Evolutionary conservation across 2,888 invertebrate genomes (phyloP).

Genomic region (Congeria kusceri): DNA sequence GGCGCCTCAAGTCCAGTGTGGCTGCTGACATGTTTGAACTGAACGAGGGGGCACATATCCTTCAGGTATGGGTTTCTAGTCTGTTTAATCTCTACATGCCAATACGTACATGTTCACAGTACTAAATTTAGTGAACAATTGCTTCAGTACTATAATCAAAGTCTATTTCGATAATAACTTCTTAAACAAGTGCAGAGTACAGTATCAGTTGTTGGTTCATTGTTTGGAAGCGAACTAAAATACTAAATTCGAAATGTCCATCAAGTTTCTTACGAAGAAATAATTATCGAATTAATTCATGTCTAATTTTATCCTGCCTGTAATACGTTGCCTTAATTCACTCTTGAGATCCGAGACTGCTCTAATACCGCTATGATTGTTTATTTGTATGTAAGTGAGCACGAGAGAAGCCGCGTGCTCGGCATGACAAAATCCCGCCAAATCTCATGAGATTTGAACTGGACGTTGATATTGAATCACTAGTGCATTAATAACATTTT

Average conservation of each 20-base stretch:
- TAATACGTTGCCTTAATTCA: slow-evolving; percentile 32
- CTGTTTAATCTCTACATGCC: too few species aligned
- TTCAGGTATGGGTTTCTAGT: slow-evolving; percentile 90
- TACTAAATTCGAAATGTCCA: too few species aligned
- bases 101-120: too few species aligned
- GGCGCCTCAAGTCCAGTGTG: slow-evolving; percentile 77
- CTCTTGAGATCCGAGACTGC: slow-evolving; percentile 30
- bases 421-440: slow-evolving; percentile 57
- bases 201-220: too few species aligned
- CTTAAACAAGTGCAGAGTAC: too few species aligned
- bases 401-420: slow-evolving; percentile 50
- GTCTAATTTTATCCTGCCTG: slow-evolving; percentile 49
- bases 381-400: slow-evolving; percentile 67
- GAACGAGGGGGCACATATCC: slow-evolving; percentile 98
- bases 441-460: slow-evolving; percentile 61
- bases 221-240: too few species aligned
- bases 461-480: slow-evolving; percentile 65
- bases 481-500: slow-evolving; percentile 70
- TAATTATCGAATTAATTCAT: slow-evolving; percentile 58
- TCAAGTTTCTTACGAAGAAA: slow-evolving; percentile 15
- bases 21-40: slow-evolving; percentile 97
- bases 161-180: too few species aligned
- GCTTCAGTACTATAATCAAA: too few species aligned
- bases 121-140: too few species aligned
- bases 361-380: slow-evolving; percentile 50